These are phyloP conservation scores for Lophochroa leadbeateri DNA, from an alignment of 2,113 vertebrate genomes.

Conservation along the genomic window DNA sequence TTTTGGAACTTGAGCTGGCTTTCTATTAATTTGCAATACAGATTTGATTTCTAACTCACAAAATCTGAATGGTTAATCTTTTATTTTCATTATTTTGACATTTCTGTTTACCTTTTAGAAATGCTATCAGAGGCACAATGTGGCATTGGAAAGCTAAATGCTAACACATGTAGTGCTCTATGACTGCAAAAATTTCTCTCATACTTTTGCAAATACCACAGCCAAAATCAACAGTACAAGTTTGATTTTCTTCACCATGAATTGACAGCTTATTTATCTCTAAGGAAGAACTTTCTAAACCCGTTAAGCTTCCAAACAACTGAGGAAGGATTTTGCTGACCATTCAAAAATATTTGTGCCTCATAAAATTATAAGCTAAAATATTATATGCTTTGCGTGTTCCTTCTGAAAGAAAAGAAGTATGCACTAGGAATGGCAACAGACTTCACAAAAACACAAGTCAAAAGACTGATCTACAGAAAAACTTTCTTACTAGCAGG, in stretches of 20 bases:
- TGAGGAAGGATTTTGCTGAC: conserved; percentile 83
- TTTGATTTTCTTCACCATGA: conserved; percentile 87
- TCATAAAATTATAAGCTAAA: conserved; percentile 62
- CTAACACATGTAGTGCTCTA: conserved; percentile 79
- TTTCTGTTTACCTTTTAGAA: conserved; percentile 78
- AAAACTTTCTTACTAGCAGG: neutral
- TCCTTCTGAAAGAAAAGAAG: neutral
- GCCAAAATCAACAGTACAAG: conserved; percentile 85
- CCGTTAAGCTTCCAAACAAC: conserved; percentile 79
- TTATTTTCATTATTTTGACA: conserved; percentile 80
- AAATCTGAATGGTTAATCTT: conserved; percentile 73
- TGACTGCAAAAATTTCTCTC: conserved; percentile 76
- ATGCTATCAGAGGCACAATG: conserved; percentile 71
- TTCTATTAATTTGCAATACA: conserved; percentile 60
- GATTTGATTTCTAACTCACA: conserved; percentile 62
- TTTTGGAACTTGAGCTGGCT: conserved; percentile 26
- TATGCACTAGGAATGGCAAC: conserved; percentile 28
- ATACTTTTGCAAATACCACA: conserved; percentile 70
- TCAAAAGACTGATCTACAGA: neutral
- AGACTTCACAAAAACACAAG: neutral
- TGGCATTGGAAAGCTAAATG: conserved; percentile 76
- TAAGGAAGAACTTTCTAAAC: conserved; percentile 80
- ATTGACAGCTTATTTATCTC: conserved; percentile 90
- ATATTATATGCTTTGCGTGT: conserved; percentile 40
- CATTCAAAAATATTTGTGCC: conserved; percentile 78